Conservation (phyloP, 2,113 vertebrate genomes). For the Corapipo altera region DNA sequence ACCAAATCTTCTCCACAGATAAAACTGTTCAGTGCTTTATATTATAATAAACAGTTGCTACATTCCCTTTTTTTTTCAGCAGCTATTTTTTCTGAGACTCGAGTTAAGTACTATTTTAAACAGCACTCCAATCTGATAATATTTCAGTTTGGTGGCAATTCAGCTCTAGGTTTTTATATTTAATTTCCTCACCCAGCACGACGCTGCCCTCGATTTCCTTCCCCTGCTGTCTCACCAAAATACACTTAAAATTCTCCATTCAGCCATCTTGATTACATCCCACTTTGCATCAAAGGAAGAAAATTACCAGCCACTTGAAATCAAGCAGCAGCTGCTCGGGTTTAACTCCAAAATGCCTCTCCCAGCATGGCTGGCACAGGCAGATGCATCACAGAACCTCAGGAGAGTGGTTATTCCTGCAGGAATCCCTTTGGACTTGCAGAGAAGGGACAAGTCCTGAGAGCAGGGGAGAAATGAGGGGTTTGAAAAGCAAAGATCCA, state of each 20-base stretch:
- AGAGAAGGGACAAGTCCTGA: background rate
- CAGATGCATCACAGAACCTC: background rate
- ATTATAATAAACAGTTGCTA: background rate
- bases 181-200: constrained; percentile 42
- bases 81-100: background rate
- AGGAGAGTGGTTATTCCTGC: background rate
- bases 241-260: constrained; percentile 11
- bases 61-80: background rate
- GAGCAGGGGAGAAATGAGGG: background rate
- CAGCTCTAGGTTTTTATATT: background rate
- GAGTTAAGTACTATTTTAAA: constrained; percentile 1
- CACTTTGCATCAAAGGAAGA: constrained; percentile 44
- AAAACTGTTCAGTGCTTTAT: background rate
- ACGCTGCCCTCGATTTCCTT: constrained; percentile 34
- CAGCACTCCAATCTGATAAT: background rate
- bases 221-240: constrained; percentile 44
- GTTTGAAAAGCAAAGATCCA: background rate
- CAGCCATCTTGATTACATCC: constrained; percentile 44
- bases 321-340: constrained; percentile 16
- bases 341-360: background rate
- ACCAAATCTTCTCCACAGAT: background rate
- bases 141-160: background rate
- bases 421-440: background rate
- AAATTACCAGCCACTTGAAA: constrained; percentile 54
- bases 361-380: background rate